These are phyloP conservation scores for Drosophila prostipennis DNA, from an alignment of 2,888 invertebrate genomes.

Conservation along the genomic window DNA sequence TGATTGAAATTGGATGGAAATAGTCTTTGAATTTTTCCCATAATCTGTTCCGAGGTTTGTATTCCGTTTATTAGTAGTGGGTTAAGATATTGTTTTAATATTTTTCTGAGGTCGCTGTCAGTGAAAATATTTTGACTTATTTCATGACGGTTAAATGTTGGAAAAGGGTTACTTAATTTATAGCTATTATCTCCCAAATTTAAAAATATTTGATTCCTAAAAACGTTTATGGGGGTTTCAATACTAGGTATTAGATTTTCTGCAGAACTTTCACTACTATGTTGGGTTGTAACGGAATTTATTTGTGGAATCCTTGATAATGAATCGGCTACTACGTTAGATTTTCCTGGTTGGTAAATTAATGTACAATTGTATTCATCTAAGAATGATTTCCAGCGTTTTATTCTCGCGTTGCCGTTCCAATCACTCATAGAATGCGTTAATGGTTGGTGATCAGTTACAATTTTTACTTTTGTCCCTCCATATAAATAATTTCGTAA, in stretches of 20 bases:
- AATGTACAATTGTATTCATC: background rate
- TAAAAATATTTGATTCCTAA: background rate
- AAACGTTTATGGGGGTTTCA: background rate
- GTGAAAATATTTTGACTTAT: background rate
- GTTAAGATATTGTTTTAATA: background rate
- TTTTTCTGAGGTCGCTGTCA: background rate
- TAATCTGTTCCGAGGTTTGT: background rate
- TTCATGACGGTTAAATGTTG: slow-evolving; percentile 2
- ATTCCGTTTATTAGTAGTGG: background rate
- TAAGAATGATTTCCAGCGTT: slow-evolving; percentile 1
- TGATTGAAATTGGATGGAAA: background rate
- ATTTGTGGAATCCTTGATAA: background rate
- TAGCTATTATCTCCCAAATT: background rate
- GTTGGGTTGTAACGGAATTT: background rate
- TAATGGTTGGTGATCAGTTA: slow-evolving; percentile 36
- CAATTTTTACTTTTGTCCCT: slow-evolving; percentile 63
- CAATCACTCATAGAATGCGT: slow-evolving; percentile 10
- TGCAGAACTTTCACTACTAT: background rate
- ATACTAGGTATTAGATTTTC: background rate
- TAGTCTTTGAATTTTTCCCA: background rate
- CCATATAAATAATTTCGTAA: slow-evolving; percentile 25
- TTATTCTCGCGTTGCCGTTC: slow-evolving; percentile 6
- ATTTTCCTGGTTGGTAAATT: background rate
- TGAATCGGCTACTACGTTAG: slow-evolving; percentile 1
- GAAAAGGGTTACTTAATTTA: background rate